These are phyloP conservation scores for Hylomyscus alleni DNA, from an alignment of 2,797 vertebrate genomes.

Conservation along the genomic window DNA sequence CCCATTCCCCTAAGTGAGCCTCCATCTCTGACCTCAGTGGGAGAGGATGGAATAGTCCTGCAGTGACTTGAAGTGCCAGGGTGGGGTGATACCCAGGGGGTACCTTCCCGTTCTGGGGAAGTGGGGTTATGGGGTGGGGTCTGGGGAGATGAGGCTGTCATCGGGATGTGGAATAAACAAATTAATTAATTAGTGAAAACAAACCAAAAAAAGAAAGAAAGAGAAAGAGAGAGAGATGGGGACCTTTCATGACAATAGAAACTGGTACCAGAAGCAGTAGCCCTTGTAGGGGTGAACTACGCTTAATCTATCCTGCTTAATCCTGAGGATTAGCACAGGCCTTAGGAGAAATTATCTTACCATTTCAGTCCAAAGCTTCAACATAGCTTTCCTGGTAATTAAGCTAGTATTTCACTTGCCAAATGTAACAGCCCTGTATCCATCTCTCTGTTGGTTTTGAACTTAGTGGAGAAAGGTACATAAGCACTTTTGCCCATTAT, in stretches of 20 bases:
- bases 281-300: background rate
- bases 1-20: background rate
- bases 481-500: background rate
- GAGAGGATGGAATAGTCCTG: background rate
- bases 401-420: background rate
- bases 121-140: background rate
- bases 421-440: background rate
- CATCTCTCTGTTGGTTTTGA: background rate
- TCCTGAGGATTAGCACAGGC: background rate
- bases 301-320: background rate
- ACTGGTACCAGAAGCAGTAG: background rate
- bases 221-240: no score
- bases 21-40: background rate
- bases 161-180: background rate
- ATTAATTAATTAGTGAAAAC: background rate
- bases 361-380: conserved; percentile 1
- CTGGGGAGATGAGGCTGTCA: background rate
- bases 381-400: background rate
- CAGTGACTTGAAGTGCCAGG: background rate
- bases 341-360: background rate
- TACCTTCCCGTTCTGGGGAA: background rate
- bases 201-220: background rate
- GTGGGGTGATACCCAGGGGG: background rate
- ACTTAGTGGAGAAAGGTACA: background rate
- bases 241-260: background rate